Evolutionary conservation across 1,140 invertebrate genomes (phyloP).

Genomic region (Aphidius ervi): DNA sequence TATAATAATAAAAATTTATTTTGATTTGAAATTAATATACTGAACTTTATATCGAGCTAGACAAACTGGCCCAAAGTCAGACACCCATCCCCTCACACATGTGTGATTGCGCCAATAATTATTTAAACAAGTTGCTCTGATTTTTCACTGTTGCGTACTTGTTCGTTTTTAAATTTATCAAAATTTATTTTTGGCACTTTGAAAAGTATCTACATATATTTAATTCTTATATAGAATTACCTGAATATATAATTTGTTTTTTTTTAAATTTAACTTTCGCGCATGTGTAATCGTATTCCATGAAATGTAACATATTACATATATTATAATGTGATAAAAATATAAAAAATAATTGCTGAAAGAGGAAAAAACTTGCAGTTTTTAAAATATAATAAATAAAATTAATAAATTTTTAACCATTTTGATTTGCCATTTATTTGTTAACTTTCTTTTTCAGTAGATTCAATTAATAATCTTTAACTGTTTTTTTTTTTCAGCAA

Average conservation of each 20-base stretch:
- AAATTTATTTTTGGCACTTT: background rate
- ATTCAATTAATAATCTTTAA: background rate
- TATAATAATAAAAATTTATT: too few species aligned
- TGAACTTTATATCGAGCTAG: too few species aligned
- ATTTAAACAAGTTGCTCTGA: too few species aligned
- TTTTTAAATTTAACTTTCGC: slow-evolving; percentile 13
- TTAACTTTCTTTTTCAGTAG: slow-evolving; percentile 17
- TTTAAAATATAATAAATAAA: slow-evolving; percentile 4
- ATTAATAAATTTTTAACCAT: slow-evolving; percentile 8
- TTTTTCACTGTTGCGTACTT: background rate
- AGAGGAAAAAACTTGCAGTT: slow-evolving; percentile 4
- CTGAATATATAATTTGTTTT: too few species aligned
- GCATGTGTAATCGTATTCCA: slow-evolving; percentile 39
- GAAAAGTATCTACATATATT: background rate
- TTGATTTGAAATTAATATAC: too few species aligned
- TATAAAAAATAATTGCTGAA: slow-evolving; percentile 24
- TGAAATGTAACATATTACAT: slow-evolving; percentile 31
- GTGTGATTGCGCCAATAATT: too few species aligned
- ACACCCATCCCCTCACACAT: too few species aligned
- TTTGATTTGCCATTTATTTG: slow-evolving; percentile 2
- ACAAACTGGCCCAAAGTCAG: too few species aligned
- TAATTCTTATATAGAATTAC: too few species aligned
- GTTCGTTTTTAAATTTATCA: background rate
- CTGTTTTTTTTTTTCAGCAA: slow-evolving; percentile 6
- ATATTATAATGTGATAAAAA: slow-evolving; percentile 45